Evolutionary conservation across 2,113 vertebrate genomes (phyloP), one percentile per base, ranked within the genome.

Genomic region (Bombycilla garrulus): DNA sequence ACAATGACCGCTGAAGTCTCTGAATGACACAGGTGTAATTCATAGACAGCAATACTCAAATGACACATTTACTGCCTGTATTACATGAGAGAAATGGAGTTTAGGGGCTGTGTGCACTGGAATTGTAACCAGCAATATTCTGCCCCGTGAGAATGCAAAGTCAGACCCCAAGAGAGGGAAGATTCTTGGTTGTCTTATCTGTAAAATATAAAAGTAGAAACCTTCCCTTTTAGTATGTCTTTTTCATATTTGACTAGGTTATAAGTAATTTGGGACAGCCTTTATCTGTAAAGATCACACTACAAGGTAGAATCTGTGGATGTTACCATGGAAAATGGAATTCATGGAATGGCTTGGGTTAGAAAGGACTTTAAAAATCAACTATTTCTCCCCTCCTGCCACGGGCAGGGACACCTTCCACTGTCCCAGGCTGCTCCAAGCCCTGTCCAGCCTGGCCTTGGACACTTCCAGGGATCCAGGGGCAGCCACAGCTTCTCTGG

Each of bases 1-100:
- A 71, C 86, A 71, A 40, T 47, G 56, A 26, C 47, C 56, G 81
- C 48, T 92, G 78, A 72, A 61, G 81, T 83, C 76, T 84, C 71
- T 89, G 94, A 93, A 82, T 93, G 88, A 73, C 82, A 90, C 31
- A 45, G 79, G 58, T 82, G 24, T 73, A 87, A 93, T 71, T 85
- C 54, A 85, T 14, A 77, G 33, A 35, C 50, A 72, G 25, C 35
- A 77, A 47, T 45, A 26, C 62, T 67, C n/a, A 53, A 79, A 71
- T 2, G 5, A n/a, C 28, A 90, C 53, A 89, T 77, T 95, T 94
- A 53, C 86, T 93, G 76, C 33, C 69, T 66, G 47, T 11, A 15
- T 90, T 93, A 5, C 18, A 47, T 28, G 53, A 60, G 21, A 78
- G 64, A 67, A 88, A 92, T n/a, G 15, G 88, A 53, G 23, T 85